Conservation (phyloP, 1,140 invertebrate genomes). For the Battus philenor region DNA sequence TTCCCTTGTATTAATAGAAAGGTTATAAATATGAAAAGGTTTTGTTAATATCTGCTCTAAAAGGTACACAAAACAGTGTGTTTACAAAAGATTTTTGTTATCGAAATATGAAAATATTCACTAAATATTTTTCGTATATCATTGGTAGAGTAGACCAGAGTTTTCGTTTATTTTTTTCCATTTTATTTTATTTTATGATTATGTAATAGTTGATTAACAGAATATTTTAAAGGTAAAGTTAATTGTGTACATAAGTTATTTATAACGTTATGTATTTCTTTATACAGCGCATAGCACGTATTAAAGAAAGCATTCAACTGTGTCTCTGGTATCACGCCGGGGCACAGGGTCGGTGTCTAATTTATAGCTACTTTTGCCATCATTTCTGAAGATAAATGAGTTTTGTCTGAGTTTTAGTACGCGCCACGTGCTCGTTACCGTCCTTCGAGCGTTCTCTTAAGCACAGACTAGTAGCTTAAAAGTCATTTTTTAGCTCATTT, state of each 20-base stretch:
- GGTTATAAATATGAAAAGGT: too few species aligned
- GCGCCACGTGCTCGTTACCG: slow-evolving; percentile 47
- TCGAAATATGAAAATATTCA: too few species aligned
- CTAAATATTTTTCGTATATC: too few species aligned
- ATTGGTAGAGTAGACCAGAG: too few species aligned
- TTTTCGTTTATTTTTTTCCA: background rate
- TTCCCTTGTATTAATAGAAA: too few species aligned
- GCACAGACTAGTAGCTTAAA: background rate
- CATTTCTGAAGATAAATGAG: slow-evolving; percentile 50
- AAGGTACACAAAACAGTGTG: too few species aligned
- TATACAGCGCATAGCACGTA: background rate
- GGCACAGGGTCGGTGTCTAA: slow-evolving; percentile 21
- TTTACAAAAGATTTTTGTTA: too few species aligned
- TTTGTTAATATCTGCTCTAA: too few species aligned
- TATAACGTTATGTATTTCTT: too few species aligned
- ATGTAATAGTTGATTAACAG: background rate
- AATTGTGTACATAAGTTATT: too few species aligned
- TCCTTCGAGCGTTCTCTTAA: slow-evolving; percentile 9
- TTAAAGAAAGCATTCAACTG: background rate
- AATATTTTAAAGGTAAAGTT: background rate
- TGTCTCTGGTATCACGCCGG: slow-evolving; percentile 9
- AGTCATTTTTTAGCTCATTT: background rate
- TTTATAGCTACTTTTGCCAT: slow-evolving; percentile 40
- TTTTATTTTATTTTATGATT: background rate
- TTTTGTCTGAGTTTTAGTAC: slow-evolving; percentile 40